A percentile compares a stretch with the other conserved stretches of the same genome.
phyloP scores from a whole-genome alignment of 2,888 invertebrate species.

The Zaprionus bogoriensis region DNA sequence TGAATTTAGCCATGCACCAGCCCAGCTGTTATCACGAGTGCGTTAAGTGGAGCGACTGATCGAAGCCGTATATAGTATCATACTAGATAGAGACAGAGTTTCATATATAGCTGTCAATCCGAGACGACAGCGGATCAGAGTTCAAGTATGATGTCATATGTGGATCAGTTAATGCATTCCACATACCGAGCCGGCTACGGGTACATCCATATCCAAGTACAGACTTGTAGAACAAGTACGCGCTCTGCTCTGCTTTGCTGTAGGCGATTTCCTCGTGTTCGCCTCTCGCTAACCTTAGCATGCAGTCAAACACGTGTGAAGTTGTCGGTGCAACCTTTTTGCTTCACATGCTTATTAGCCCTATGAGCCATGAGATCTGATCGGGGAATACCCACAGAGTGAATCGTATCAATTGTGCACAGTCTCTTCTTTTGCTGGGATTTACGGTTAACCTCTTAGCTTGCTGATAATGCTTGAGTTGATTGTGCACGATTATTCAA shows the following conservation, averaged over 20 bases:
- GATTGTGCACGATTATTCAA: not conserved
- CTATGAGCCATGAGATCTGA: not conserved
- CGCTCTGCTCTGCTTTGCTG: too few species aligned
- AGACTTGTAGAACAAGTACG: not conserved
- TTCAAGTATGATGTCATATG: not conserved
- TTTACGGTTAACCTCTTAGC: not conserved
- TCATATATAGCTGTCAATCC: not conserved
- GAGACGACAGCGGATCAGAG: not conserved
- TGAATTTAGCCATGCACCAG: constrained; percentile 4
- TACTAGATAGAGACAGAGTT: not conserved
- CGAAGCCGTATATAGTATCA: not conserved
- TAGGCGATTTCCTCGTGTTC: not conserved
- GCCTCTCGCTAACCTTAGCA: not conserved
- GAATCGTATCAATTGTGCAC: not conserved
- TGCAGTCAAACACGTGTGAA: not conserved
- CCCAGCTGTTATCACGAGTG: constrained; percentile 21
- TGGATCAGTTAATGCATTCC: not conserved
- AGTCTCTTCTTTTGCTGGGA: not conserved
- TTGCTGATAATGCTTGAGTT: not conserved
- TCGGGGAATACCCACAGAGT: not conserved
- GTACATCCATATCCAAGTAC: not conserved
- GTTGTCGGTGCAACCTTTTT: not conserved
- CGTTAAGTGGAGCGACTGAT: constrained; percentile 23
- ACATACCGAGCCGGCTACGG: not conserved
- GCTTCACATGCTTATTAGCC: not conserved